Conservation (phyloP, 2,797 vertebrate genomes). For the Eutrigla gurnardus region DNA sequence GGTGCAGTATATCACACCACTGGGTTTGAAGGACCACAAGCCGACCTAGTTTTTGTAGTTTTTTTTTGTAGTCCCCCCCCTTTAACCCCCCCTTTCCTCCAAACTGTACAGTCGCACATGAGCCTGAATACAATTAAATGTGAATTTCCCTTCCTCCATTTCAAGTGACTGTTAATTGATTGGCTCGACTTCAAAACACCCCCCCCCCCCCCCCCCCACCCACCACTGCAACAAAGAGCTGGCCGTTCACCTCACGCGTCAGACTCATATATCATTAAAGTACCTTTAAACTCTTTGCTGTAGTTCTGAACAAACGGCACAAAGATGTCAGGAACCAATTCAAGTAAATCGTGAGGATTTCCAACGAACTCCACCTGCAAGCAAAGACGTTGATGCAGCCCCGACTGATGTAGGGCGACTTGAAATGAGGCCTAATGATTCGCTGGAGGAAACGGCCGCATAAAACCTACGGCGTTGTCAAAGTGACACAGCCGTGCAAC, state of each 20-base stretch:
- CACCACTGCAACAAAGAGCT: slow-evolving; percentile 66
- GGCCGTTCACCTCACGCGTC: slow-evolving; percentile 63
- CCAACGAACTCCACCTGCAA: slow-evolving; percentile 71
- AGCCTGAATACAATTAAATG: slow-evolving; percentile 82
- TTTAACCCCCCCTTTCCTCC: slow-evolving; percentile 5
- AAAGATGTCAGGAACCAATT: slow-evolving; percentile 69
- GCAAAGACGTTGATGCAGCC: slow-evolving; percentile 62
- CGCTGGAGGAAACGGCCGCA: slow-evolving; percentile 52
- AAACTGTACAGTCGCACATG: slow-evolving; percentile 52
- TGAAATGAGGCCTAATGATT: slow-evolving; percentile 73
- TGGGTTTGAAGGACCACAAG: slow-evolving; percentile 74
- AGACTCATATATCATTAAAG: slow-evolving; percentile 72
- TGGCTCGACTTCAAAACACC: slow-evolving; percentile 81
- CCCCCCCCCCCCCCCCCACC: slow-evolving; percentile 12
- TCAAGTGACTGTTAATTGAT: slow-evolving; percentile 79
- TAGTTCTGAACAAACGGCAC: slow-evolving; percentile 59
- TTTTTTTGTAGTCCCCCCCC: slow-evolving; percentile 43
- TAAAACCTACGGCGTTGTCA: slow-evolving; percentile 50
- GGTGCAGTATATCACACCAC: slow-evolving; percentile 83
- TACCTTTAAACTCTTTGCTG: slow-evolving; percentile 52
- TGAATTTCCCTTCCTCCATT: slow-evolving; percentile 69
- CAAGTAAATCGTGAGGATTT: slow-evolving; percentile 59
- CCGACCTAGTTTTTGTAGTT: slow-evolving; percentile 66
- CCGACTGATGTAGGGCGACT: slow-evolving; percentile 62
- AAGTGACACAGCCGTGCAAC: slow-evolving; percentile 60